Percentiles rank a stretch among this genome's conserved stretches.
Conservation (phyloP, 2,797 vertebrate species). For the Gambelia wislizenii region DNA sequence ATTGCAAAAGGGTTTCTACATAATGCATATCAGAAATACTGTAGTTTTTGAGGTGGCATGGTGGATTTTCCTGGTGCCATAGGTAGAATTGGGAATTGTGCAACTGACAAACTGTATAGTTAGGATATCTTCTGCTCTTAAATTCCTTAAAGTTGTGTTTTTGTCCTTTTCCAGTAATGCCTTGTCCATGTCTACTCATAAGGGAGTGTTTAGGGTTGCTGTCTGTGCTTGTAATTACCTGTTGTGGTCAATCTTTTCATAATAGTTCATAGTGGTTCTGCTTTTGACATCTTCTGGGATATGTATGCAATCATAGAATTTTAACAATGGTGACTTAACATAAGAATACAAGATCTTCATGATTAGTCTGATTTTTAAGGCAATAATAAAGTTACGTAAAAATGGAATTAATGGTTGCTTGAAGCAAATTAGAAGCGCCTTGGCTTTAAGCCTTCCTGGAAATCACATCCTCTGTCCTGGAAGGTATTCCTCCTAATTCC, state of each 20-base stretch:
- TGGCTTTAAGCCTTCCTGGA: background rate
- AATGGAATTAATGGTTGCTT: constrained; percentile 12
- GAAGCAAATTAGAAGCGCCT: background rate
- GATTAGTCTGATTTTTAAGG: constrained; percentile 32
- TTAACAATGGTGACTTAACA: background rate
- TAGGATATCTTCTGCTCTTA: constrained; percentile 22
- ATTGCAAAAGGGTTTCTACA: constrained; percentile 4
- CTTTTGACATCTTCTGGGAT: background rate
- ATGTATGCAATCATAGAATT: constrained; percentile 15
- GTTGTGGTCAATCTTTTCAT: background rate
- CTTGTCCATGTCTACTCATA: background rate
- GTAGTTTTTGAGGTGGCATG: constrained; percentile 16
- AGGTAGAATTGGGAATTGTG: constrained; percentile 30
- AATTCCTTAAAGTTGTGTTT: constrained; percentile 21
- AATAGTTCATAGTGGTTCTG: constrained; percentile 26
- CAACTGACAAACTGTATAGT: constrained; percentile 25
- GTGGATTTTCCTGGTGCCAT: background rate
- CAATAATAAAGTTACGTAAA: constrained; percentile 18
- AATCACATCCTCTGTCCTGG: background rate
- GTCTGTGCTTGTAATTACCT: background rate
- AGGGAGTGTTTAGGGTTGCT: background rate
- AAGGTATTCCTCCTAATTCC: constrained; percentile 19
- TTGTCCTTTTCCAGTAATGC: background rate
- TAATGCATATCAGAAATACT: constrained; percentile 20
- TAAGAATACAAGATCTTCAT: constrained; percentile 18